These are phyloP conservation scores for Thecocarcelia acutangulata DNA, from an alignment of 2,888 invertebrate species.

Conservation along the genomic window DNA sequence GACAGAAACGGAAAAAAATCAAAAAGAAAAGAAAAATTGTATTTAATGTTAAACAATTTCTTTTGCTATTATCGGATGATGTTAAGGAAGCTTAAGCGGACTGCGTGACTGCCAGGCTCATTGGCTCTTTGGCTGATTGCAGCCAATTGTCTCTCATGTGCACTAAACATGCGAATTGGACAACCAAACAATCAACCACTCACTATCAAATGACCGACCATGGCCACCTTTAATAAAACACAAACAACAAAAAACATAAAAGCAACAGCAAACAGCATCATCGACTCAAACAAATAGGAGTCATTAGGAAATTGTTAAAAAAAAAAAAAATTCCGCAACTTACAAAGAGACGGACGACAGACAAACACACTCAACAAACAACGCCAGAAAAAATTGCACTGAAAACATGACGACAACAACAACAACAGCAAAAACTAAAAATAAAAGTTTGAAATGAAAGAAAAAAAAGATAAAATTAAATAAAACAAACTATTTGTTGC, in stretches of 20 bases:
- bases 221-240: conserved; percentile 51
- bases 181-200: too few relatives aligned
- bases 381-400: conserved; percentile 37
- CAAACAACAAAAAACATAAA: conserved; percentile 2
- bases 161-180: conserved; percentile 37
- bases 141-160: conserved; percentile 40
- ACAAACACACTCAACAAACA: background rate
- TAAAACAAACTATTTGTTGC: conserved; percentile 50
- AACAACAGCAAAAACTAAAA: conserved; percentile 17
- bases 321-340: conserved; percentile 69
- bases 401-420: conserved; percentile 35
- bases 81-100: conserved; percentile 57
- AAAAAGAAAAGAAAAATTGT: conserved; percentile 48
- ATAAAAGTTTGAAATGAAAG: conserved; percentile 32
- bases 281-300: conserved; percentile 67
- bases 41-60: conserved; percentile 61
- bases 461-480: conserved; percentile 14
- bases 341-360: conserved; percentile 1
- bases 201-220: conserved; percentile 43
- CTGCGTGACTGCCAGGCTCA: conserved; percentile 50
- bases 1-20: background rate
- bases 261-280: conserved; percentile 30
- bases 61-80: conserved; percentile 54
- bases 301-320: conserved; percentile 70
- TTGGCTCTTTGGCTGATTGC: conserved; percentile 44